Conservation (phyloP, 2,797 vertebrate species). For the Otus scops region DNA sequence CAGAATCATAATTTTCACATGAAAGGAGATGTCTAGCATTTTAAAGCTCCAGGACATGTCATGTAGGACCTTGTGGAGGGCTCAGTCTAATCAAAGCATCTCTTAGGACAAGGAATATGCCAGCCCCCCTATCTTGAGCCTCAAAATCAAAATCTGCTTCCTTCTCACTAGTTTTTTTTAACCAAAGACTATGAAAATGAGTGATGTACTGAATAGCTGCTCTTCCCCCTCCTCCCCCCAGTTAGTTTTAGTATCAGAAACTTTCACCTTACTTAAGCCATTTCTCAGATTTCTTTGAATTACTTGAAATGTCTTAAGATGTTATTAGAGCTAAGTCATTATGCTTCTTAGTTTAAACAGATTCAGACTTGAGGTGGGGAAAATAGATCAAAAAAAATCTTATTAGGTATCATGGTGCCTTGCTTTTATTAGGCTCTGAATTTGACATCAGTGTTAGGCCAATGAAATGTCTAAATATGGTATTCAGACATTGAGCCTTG, state of each 20-base stretch:
- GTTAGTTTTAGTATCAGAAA: not conserved
- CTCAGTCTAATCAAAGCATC: not conserved
- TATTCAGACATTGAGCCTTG: not conserved
- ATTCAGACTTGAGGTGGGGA: not conserved
- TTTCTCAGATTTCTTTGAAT: not conserved
- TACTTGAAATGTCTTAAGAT: not conserved
- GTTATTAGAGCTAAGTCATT: not conserved
- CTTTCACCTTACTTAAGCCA: not conserved
- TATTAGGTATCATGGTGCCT: not conserved
- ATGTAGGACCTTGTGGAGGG: not conserved
- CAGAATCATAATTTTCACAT: slow-evolving; percentile 14
- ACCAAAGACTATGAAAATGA: not conserved
- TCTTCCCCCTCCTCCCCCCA: not conserved
- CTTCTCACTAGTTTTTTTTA: not conserved
- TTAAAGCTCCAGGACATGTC: not conserved
- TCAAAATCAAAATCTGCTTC: not conserved
- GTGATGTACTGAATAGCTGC: not conserved
- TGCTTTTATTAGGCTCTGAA: not conserved
- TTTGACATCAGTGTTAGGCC: not conserved
- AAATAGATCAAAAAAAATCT: not conserved
- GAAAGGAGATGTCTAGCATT: not conserved
- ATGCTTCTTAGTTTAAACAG: not conserved
- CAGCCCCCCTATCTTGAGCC: not conserved
- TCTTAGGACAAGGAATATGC: not conserved
- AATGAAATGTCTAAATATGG: not conserved